A percentile compares a stretch with the other conserved stretches of the same genome.
Conservation (phyloP, 2,797 vertebrate genomes). For the Erpetoichthys calabaricus region DNA sequence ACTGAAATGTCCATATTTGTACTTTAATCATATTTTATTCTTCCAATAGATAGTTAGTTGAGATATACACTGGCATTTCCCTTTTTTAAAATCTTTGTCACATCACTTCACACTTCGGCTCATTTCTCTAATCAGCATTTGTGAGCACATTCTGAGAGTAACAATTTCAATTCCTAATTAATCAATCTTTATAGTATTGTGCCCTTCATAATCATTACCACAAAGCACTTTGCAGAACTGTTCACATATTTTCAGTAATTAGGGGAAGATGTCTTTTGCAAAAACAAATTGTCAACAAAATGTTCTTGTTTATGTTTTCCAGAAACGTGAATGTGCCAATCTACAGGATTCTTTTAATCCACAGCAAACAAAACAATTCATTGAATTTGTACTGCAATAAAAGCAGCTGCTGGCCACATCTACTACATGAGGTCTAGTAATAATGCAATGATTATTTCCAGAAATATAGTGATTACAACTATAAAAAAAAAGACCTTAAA, state of each 20-base stretch:
- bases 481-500: slow-evolving; percentile 15
- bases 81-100: too few species aligned
- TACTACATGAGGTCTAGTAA: slow-evolving; percentile 33
- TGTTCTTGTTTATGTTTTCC: too few species aligned
- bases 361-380: slow-evolving; percentile 31
- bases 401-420: slow-evolving; percentile 31
- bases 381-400: slow-evolving; percentile 38
- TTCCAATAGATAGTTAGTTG: too few species aligned
- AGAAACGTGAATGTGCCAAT: not conserved
- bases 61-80: too few species aligned
- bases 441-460: slow-evolving; percentile 38
- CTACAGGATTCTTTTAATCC: slow-evolving; percentile 23
- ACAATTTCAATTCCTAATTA: too few species aligned
- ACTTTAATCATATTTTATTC: too few species aligned
- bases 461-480: slow-evolving; percentile 34
- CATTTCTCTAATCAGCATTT: too few species aligned
- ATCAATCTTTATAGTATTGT: slow-evolving; percentile 9
- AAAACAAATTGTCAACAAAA: too few species aligned
- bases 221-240: slow-evolving; percentile 7
- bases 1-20: too few species aligned
- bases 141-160: too few species aligned
- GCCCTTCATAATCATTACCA: slow-evolving; percentile 4
- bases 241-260: slow-evolving; percentile 5
- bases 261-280: not conserved
- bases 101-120: too few species aligned